phyloP scores from a whole-genome alignment of 2,888 invertebrate species.

The Philaethria dido region DNA sequence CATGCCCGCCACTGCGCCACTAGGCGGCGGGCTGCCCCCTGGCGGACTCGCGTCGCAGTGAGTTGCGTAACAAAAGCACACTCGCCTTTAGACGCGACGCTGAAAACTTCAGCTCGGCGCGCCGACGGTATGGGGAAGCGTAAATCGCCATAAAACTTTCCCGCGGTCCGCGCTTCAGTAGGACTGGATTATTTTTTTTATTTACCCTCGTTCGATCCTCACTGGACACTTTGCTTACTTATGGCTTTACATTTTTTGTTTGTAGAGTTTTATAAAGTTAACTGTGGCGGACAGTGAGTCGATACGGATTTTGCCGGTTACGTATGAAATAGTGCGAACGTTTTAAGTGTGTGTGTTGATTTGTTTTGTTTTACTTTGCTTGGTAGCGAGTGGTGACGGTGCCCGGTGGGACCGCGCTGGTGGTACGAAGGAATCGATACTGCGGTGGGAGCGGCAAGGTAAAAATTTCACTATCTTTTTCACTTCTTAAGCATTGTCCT shows the following conservation, averaged over 20 bases:
- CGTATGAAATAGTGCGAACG: slow-evolving; percentile 64
- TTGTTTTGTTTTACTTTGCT: slow-evolving; percentile 77
- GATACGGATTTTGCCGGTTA: slow-evolving; percentile 68
- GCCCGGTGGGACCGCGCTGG: slow-evolving; percentile 68
- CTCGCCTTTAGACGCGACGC: slow-evolving; percentile 73
- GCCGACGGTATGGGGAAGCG: slow-evolving; percentile 69
- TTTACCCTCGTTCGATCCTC: slow-evolving; percentile 13
- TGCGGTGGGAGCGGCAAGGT: slow-evolving; percentile 80
- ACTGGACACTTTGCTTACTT: slow-evolving; percentile 12
- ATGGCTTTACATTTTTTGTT: slow-evolving; percentile 58
- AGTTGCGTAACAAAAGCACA: slow-evolving; percentile 82
- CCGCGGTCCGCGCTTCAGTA: slow-evolving; percentile 63
- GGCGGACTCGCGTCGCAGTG: slow-evolving; percentile 77
- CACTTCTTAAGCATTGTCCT: slow-evolving; percentile 24
- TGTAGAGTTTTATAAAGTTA: slow-evolving; percentile 65
- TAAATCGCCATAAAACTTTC: slow-evolving; percentile 75
- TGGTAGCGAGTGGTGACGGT: slow-evolving; percentile 64
- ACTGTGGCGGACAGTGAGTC: slow-evolving; percentile 65
- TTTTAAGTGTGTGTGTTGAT: slow-evolving; percentile 71
- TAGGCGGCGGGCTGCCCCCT: slow-evolving; percentile 78
- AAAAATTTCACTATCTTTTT: slow-evolving; percentile 57
- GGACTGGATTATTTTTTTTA: slow-evolving; percentile 21
- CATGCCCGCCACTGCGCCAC: slow-evolving; percentile 83
- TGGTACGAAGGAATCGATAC: slow-evolving; percentile 78
- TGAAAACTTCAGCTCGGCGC: slow-evolving; percentile 76